A percentile compares a stretch with the other conserved stretches of the same genome.
These are phyloP conservation scores for Panopea generosa DNA, from an alignment of 2,888 invertebrate species.

Conservation along the genomic window DNA sequence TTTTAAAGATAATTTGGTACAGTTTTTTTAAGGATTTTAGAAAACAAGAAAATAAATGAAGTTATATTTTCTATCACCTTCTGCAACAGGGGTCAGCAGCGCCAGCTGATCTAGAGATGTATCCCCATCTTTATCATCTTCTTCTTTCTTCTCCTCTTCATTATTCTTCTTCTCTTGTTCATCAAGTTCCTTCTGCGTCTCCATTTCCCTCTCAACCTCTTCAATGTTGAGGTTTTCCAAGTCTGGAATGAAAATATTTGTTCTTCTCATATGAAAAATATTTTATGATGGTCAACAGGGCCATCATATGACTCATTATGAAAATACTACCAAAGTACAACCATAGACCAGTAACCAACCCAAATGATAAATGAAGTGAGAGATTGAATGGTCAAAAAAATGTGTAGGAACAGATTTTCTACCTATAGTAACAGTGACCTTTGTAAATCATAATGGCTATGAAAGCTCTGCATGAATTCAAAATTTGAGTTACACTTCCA, in stretches of 20 bases:
- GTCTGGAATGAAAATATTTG: slow-evolving; percentile 67
- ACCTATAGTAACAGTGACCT: no score
- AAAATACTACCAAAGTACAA: background rate
- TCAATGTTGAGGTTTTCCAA: slow-evolving; percentile 78
- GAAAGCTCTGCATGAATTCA: no score
- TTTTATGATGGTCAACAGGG: no score
- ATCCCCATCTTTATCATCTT: slow-evolving; percentile 54
- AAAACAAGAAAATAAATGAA: no score
- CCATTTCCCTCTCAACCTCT: slow-evolving; percentile 81
- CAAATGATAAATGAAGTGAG: background rate
- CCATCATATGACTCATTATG: no score
- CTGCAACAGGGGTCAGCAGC: slow-evolving; percentile 58
- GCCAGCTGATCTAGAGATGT: slow-evolving; percentile 36
- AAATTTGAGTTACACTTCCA: no score
- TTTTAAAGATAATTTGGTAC: background rate
- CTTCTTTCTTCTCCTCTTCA: slow-evolving; percentile 68
- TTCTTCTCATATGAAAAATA: no score
- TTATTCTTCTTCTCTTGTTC: slow-evolving; percentile 75
- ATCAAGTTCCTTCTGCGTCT: slow-evolving; percentile 80
- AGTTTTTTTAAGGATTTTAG: background rate
- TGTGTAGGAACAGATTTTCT: no score
- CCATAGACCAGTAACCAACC: background rate
- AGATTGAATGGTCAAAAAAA: no score
- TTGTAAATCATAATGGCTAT: no score
- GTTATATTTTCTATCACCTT: no score